Percentiles rank a stretch among this genome's conserved stretches.
These are phyloP conservation scores for Ooceraea biroi DNA, from an alignment of 1,140 invertebrate genomes.

Conservation along the genomic window DNA sequence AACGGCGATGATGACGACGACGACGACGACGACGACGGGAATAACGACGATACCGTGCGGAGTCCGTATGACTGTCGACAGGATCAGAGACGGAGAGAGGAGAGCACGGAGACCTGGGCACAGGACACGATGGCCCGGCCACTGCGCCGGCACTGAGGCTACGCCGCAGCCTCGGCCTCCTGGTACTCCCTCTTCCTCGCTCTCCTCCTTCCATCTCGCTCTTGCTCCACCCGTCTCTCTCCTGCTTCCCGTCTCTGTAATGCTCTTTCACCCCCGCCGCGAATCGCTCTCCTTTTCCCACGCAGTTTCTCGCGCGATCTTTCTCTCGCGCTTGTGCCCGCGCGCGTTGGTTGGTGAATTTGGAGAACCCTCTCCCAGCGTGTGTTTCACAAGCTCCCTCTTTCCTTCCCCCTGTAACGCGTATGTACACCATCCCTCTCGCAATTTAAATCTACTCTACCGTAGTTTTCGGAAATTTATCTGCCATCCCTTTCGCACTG, in stretches of 20 bases:
- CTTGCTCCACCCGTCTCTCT: constrained; percentile 44
- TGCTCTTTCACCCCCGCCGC: constrained; percentile 46
- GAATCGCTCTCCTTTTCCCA: constrained; percentile 51
- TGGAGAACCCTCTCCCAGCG: constrained; percentile 27
- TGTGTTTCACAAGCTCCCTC: neutral
- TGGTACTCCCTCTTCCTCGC: constrained; percentile 78
- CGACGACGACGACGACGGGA: constrained; percentile 3
- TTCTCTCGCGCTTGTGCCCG: constrained; percentile 22
- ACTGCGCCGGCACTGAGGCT: constrained; percentile 86
- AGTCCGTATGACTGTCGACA: constrained; percentile 65
- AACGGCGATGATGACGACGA: neutral
- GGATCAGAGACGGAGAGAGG: constrained; percentile 65
- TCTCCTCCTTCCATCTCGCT: constrained; percentile 47
- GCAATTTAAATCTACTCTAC: constrained; percentile 33
- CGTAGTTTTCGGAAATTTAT: constrained; percentile 29
- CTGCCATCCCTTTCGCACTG: constrained; percentile 15
- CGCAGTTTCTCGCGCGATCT: constrained; percentile 37
- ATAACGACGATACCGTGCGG: constrained; percentile 46
- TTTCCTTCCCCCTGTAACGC: neutral
- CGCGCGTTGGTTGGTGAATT: constrained; percentile 32
- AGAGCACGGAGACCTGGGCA: constrained; percentile 74
- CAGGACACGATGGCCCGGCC: constrained; percentile 86
- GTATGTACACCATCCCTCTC: constrained; percentile 54
- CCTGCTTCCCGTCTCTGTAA: constrained; percentile 57
- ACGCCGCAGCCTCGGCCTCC: constrained; percentile 85